Conservation (phyloP, 2,888 invertebrate genomes). For the Apotomis turbidana region DNA sequence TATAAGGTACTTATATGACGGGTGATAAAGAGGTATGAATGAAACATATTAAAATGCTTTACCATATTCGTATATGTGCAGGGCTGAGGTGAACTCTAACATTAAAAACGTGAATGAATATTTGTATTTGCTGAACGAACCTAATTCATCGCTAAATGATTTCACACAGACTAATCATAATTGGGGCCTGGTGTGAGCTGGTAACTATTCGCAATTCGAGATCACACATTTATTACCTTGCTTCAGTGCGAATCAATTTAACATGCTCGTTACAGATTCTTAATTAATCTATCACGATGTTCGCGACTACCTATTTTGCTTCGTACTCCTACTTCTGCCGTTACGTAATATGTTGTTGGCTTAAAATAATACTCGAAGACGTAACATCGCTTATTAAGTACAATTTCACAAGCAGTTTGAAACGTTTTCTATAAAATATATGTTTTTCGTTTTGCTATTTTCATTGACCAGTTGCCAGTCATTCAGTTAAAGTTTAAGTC, state of each 20-base stretch:
- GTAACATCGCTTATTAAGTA: no score
- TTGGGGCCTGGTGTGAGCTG: constrained; percentile 36
- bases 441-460: background rate
- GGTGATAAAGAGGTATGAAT: no score
- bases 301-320: constrained; percentile 7
- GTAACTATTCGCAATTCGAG: constrained; percentile 50
- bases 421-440: no score
- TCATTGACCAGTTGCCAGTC: constrained; percentile 7
- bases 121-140: constrained; percentile 1
- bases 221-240: constrained; percentile 51
- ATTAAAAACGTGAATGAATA: background rate
- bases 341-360: background rate
- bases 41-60: no score
- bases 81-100: no score
- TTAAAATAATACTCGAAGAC: background rate
- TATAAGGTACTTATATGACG: no score
- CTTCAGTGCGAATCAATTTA: constrained; percentile 52
- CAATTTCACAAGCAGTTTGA: no score
- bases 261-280: constrained; percentile 46
- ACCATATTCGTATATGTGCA: no score
- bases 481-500: constrained; percentile 25
- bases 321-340: background rate
- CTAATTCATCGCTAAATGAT: constrained; percentile 21
- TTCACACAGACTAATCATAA: constrained; percentile 21
- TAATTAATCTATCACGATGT: constrained; percentile 57